These are phyloP conservation scores for Zingel zingel DNA, from an alignment of 2,113 vertebrate species.

Conservation along the genomic window DNA sequence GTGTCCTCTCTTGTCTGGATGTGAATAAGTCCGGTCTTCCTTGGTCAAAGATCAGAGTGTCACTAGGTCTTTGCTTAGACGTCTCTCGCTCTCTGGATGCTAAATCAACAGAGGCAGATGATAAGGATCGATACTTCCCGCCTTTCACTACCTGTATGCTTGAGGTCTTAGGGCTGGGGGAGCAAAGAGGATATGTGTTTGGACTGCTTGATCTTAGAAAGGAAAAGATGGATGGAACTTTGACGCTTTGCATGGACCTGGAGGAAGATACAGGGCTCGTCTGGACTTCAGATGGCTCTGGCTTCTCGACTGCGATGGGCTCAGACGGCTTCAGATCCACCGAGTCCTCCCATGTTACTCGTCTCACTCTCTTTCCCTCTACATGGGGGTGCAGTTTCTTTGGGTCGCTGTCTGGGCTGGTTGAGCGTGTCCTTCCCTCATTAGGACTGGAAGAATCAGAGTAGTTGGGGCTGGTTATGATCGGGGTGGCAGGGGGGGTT, in stretches of 20 bases:
- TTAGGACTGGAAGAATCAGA: conserved; percentile 39
- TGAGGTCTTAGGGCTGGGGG: conserved; percentile 35
- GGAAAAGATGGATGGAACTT: conserved; percentile 68
- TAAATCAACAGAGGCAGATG: conserved; percentile 56
- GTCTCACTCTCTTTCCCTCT: conserved; percentile 63
- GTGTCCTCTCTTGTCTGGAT: conserved; percentile 44
- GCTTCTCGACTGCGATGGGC: conserved; percentile 14
- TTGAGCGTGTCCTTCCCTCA: conserved; percentile 51
- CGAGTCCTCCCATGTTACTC: conserved; percentile 71
- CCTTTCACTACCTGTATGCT: conserved; percentile 46
- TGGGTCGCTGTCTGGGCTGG: conserved; percentile 51
- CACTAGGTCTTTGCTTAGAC: conserved; percentile 11
- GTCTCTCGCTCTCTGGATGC: conserved; percentile 28
- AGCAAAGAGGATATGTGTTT: conserved; percentile 25
- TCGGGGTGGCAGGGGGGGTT: conserved; percentile 69
- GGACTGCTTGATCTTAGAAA: conserved; percentile 68
- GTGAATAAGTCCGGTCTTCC: conserved; percentile 10
- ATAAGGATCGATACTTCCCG: conserved; percentile 58
- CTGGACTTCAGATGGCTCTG: conserved; percentile 26
- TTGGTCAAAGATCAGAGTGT: conserved; percentile 51
- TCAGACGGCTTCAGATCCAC: conserved; percentile 54
- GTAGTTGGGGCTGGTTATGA: conserved; percentile 38
- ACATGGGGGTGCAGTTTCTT: conserved; percentile 41
- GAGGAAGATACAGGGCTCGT: conserved; percentile 47
- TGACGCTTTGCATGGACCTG: conserved; percentile 29